Evolutionary conservation across 2,113 vertebrate genomes (phyloP).

Genomic region (Hyaena hyaena): DNA sequence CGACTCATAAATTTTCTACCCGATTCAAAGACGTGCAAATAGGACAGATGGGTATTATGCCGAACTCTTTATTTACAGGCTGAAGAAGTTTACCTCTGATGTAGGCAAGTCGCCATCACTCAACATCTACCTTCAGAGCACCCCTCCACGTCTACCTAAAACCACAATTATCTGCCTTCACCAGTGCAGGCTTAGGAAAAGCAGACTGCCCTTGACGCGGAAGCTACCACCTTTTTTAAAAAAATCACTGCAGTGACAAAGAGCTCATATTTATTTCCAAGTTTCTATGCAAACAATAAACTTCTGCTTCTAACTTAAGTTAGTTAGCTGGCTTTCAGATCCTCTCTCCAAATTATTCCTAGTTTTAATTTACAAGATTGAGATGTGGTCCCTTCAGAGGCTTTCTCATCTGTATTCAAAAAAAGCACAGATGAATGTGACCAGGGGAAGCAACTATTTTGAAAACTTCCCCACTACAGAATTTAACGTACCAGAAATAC

Average conservation of each 20-base stretch:
- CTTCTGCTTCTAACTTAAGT: slow-evolving; percentile 12
- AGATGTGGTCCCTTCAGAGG: slow-evolving; percentile 32
- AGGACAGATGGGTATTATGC: neutral
- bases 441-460: neutral
- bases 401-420: slow-evolving; percentile 37
- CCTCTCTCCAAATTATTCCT: neutral
- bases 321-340: neutral
- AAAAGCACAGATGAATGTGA: slow-evolving; percentile 44
- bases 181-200: slow-evolving; percentile 30
- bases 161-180: slow-evolving; percentile 23
- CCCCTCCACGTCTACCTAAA: slow-evolving; percentile 1
- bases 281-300: slow-evolving; percentile 49
- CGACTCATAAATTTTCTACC: slow-evolving; percentile 38
- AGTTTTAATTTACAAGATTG: slow-evolving; percentile 10
- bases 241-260: neutral
- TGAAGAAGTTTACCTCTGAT: slow-evolving; percentile 43
- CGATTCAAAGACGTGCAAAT: slow-evolving; percentile 28
- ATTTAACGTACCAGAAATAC: slow-evolving; percentile 36
- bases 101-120: neutral
- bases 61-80: slow-evolving; percentile 38
- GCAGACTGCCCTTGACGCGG: neutral
- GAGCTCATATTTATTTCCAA: slow-evolving; percentile 37
- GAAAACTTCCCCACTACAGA: slow-evolving; percentile 20
- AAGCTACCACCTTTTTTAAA: neutral
- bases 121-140: neutral